A percentile compares a stretch with the other conserved stretches of the same genome.
Evolutionary conservation across 2,797 vertebrate genomes (phyloP).

Genomic region (Gastrophryne carolinensis): DNA sequence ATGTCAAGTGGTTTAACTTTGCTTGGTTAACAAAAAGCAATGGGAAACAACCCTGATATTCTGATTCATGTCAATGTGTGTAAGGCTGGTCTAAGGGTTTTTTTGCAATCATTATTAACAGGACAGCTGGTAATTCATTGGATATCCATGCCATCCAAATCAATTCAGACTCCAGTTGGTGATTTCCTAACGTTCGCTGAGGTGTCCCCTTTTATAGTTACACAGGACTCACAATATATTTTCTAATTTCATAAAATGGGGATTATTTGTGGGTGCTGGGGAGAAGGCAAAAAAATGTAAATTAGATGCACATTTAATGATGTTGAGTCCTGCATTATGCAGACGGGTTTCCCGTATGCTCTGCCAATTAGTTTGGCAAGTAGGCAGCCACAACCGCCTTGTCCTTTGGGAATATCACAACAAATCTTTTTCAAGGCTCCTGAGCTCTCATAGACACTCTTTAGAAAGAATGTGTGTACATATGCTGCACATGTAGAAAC

Average conservation of each 20-base stretch:
- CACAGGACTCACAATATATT: slow-evolving; percentile 10
- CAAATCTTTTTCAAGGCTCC: slow-evolving; percentile 44
- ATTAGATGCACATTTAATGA: slow-evolving; percentile 54
- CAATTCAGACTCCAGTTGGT: background rate
- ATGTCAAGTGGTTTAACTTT: background rate
- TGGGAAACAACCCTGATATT: background rate
- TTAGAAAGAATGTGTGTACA: slow-evolving; percentile 14
- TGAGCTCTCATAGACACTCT: slow-evolving; percentile 24
- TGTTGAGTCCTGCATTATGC: slow-evolving; percentile 34
- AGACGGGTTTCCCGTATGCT: slow-evolving; percentile 35
- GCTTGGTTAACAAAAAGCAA: background rate
- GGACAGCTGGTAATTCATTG: too few relatives aligned
- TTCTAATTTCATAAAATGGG: slow-evolving; percentile 9
- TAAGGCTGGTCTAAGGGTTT: background rate
- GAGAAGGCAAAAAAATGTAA: slow-evolving; percentile 32
- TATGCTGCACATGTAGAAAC: slow-evolving; percentile 36
- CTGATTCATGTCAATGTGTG: background rate
- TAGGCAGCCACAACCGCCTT: background rate
- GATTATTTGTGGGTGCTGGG: slow-evolving; percentile 21
- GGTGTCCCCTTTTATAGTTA: background rate
- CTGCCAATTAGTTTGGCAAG: slow-evolving; percentile 39
- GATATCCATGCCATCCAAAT: background rate
- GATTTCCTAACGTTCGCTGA: background rate
- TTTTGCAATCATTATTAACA: background rate
- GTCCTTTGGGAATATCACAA: background rate